Evolutionary conservation across 2,797 vertebrate genomes (phyloP), one percentile per base, ranked within the genome.

Genomic region (Enteromius trimaculatus): DNA sequence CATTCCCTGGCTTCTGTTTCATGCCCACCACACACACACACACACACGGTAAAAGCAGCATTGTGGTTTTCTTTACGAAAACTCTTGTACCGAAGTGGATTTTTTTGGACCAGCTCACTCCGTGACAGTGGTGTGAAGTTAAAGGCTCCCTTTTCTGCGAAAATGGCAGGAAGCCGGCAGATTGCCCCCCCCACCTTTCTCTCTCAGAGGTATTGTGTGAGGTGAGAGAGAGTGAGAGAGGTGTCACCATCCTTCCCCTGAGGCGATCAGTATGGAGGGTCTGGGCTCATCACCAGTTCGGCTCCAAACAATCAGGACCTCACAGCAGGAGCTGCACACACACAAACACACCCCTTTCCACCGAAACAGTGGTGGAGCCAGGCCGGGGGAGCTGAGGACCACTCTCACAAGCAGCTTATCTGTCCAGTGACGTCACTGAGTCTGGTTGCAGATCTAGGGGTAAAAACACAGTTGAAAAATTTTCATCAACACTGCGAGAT

Each of bases 131-230:
- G 34, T 72, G 75, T 70, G 31, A 69, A 83, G 85, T 79, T 81
- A 69, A 88, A 77, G 71, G 60, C 78, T 81, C 62, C 47, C 81
- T 74, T 83, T 88, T 86, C 34, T 1, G 72, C 84, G 79, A 83
- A 85, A 83, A 86, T 83, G 83, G 77, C 85, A 88, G 80, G 77
- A 88, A 80, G 83, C 53, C 84, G 66, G 66, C 72, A 83, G 60
- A 77, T 58, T 71, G 29, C 31, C 23, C 49, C 58, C 31, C 6
- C 2, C 9, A 7, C 47, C 29, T 66, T 66, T 81, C 39, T 47
- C 81, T 81, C 42, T 83, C 68, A 62, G 72, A 81, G 51, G 69
- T 74, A 79, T 84, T 84, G 75, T 86, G 44, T 76, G 70, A 71
- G 75, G 55, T 80, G 10, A 82, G 80, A 78, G 58, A 60, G 65